These are phyloP conservation scores for Chironomus striatipennis DNA, from an alignment of 1,140 invertebrate genomes.

Conservation along the genomic window DNA sequence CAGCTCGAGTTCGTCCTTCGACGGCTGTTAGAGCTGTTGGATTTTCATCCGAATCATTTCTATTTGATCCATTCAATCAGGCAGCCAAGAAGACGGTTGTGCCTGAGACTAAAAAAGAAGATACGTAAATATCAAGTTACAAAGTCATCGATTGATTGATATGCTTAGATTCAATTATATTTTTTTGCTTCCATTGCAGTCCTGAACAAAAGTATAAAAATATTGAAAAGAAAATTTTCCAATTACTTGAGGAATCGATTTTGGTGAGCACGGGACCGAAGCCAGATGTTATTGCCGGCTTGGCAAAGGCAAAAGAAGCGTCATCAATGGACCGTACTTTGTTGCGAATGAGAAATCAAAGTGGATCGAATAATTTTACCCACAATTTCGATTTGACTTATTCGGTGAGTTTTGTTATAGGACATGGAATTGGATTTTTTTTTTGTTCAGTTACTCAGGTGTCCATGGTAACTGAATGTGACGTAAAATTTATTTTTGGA, in stretches of 20 bases:
- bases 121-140: slow-evolving; percentile 48
- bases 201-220: slow-evolving; percentile 78
- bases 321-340: slow-evolving; percentile 82
- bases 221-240: slow-evolving; percentile 72
- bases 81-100: slow-evolving; percentile 39
- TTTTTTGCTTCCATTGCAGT: no score
- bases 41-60: slow-evolving; percentile 67
- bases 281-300: slow-evolving; percentile 41
- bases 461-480: no score
- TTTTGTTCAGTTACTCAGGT: neutral
- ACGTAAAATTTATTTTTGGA: no score
- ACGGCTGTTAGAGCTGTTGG: slow-evolving; percentile 93
- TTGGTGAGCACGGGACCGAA: slow-evolving; percentile 41
- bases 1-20: slow-evolving; percentile 62
- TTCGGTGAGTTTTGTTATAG: slow-evolving; percentile 52
- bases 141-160: neutral
- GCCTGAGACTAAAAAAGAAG: slow-evolving; percentile 61
- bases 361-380: slow-evolving; percentile 65
- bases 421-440: neutral
- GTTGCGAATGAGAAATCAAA: slow-evolving; percentile 84
- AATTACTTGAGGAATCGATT: slow-evolving; percentile 77
- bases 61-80: slow-evolving; percentile 61
- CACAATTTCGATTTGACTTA: slow-evolving; percentile 93
- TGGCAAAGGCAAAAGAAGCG: slow-evolving; percentile 94
- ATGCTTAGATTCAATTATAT: slow-evolving; percentile 23